phyloP scores from a whole-genome alignment of 2,797 vertebrate genomes.

The Anas capensis region DNA sequence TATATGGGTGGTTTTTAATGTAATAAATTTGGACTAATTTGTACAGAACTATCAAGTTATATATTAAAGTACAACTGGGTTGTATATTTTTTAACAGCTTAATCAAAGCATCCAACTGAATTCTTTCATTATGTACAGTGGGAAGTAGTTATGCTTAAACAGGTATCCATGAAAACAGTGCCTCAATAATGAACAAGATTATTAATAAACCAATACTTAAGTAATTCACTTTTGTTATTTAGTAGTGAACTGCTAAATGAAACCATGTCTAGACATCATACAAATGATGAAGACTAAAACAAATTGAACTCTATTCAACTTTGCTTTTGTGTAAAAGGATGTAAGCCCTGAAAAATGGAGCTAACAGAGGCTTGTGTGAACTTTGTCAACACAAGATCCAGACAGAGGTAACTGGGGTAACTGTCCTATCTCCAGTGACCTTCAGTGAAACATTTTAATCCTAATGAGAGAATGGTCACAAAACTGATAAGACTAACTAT shows the following conservation, averaged over 20 bases:
- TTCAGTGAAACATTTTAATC: background rate
- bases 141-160: slow-evolving; percentile 20
- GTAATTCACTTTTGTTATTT: background rate
- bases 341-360: slow-evolving; percentile 69
- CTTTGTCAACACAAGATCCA: background rate
- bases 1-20: slow-evolving; percentile 55
- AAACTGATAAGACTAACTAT: slow-evolving; percentile 34
- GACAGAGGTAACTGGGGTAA: background rate
- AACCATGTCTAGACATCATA: background rate
- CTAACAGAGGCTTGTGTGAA: slow-evolving; percentile 15
- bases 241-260: background rate
- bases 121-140: slow-evolving; percentile 28
- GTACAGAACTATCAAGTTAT: slow-evolving; percentile 49
- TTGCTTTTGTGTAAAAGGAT: slow-evolving; percentile 61
- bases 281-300: background rate
- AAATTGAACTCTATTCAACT: background rate
- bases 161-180: background rate
- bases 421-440: background rate
- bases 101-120: slow-evolving; percentile 7
- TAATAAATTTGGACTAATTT: slow-evolving; percentile 50
- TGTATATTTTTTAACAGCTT: slow-evolving; percentile 68
- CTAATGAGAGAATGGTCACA: background rate
- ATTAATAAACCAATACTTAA: slow-evolving; percentile 64
- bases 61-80: slow-evolving; percentile 35
- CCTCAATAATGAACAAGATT: background rate